phyloP scores from a whole-genome alignment of 2,888 invertebrate genomes.

The Drosophila stalkeri region DNA sequence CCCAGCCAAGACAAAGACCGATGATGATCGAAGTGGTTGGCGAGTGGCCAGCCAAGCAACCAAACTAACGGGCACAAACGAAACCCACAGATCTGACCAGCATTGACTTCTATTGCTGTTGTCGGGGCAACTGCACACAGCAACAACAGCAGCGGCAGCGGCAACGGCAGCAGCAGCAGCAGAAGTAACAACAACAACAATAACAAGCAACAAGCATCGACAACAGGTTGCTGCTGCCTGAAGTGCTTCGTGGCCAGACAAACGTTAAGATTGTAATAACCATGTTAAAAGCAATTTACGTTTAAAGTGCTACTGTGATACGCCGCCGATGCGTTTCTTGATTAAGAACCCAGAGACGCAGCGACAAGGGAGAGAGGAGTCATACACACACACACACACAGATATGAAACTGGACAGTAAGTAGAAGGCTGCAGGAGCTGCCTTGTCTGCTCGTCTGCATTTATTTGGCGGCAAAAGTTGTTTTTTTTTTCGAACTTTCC shows the following conservation, averaged over 20 bases:
- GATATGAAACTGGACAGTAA: slow-evolving; percentile 35
- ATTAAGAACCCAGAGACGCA: slow-evolving; percentile 71
- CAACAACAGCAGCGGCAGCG: slow-evolving; percentile 21
- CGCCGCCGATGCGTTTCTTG: slow-evolving; percentile 83
- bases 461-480: slow-evolving; percentile 77
- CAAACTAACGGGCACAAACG: slow-evolving; percentile 51
- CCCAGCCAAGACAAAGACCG: slow-evolving; percentile 25
- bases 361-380: slow-evolving; percentile 26
- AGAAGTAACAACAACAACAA: slow-evolving; percentile 21
- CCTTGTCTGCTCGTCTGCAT: slow-evolving; percentile 53
- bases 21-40: slow-evolving; percentile 41
- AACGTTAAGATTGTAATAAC: slow-evolving; percentile 82
- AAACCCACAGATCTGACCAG: slow-evolving; percentile 30
- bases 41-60: slow-evolving; percentile 24
- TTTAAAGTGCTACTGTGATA: slow-evolving; percentile 84
- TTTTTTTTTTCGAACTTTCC: slow-evolving; percentile 71
- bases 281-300: slow-evolving; percentile 84
- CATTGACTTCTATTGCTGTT: slow-evolving; percentile 47
- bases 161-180: no score
- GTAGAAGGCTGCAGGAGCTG: slow-evolving; percentile 38
- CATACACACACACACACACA: slow-evolving; percentile 6
- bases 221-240: slow-evolving; percentile 70
- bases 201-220: slow-evolving; percentile 42
- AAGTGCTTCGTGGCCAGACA: slow-evolving; percentile 77
- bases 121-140: slow-evolving; percentile 26